Evolutionary conservation across 2,888 invertebrate genomes (phyloP).

Genomic region (Euspilapteryx auroguttella): DNA sequence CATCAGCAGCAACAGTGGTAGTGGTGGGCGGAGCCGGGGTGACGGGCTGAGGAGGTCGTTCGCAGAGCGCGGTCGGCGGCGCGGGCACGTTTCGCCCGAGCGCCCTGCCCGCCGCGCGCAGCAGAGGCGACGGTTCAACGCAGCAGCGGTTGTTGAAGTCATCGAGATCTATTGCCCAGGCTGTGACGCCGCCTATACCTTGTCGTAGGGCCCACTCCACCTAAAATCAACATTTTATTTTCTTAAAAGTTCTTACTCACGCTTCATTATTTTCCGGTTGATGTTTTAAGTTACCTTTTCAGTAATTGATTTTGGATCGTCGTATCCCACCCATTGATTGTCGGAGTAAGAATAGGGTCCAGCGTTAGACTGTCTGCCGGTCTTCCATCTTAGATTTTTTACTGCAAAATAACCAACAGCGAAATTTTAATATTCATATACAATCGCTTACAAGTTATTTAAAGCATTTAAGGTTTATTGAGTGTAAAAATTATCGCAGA

Average conservation of each 20-base stretch:
- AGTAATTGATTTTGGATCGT: conserved; percentile 75
- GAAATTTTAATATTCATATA: not conserved
- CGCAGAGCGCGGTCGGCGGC: conserved; percentile 61
- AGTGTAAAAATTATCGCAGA: too few relatives aligned
- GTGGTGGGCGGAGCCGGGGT: conserved; percentile 78
- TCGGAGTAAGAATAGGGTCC: conserved; percentile 79
- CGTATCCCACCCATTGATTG: conserved; percentile 90
- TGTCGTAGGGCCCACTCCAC: conserved; percentile 71
- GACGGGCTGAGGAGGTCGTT: conserved; percentile 69
- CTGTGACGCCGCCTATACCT: conserved; percentile 79
- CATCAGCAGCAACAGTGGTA: conserved; percentile 59
- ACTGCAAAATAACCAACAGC: conserved; percentile 29
- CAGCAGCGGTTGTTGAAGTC: conserved; percentile 88
- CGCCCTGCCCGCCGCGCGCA: conserved; percentile 76
- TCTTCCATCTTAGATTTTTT: conserved; percentile 68
- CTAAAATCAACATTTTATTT: conserved; percentile 20
- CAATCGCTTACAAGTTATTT: too few relatives aligned
- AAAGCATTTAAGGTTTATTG: too few relatives aligned
- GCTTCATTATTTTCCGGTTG: too few relatives aligned
- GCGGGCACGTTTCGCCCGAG: conserved; percentile 63
- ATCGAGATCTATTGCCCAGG: conserved; percentile 88
- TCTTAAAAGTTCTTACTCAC: not conserved
- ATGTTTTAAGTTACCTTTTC: conserved; percentile 71
- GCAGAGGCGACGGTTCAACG: conserved; percentile 73
- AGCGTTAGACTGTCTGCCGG: conserved; percentile 60